Percentiles rank a stretch among this genome's conserved stretches.
Conservation (phyloP, 2,797 vertebrate genomes). For the Hydrophis major region DNA sequence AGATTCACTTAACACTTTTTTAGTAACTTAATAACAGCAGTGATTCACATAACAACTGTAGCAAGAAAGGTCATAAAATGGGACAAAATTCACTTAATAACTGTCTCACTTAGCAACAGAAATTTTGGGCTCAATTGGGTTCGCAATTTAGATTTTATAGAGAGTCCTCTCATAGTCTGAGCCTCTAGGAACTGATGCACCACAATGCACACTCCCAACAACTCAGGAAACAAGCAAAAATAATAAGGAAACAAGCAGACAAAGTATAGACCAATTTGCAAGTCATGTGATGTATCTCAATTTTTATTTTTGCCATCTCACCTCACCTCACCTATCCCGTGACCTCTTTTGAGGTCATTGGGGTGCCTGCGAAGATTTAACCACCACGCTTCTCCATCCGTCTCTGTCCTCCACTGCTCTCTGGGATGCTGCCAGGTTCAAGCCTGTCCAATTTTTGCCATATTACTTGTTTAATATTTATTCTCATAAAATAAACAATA, state of each 20-base stretch:
- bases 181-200: neutral
- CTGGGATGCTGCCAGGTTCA: too few species aligned
- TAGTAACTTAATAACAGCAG: neutral
- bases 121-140: neutral
- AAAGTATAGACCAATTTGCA: neutral
- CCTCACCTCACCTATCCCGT: too few species aligned
- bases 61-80: too few species aligned
- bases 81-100: neutral
- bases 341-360: too few species aligned
- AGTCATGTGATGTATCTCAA: neutral
- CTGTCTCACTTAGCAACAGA: neutral
- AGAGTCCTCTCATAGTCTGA: neutral
- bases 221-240: neutral
- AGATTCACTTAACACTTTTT: neutral
- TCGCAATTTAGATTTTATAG: neutral
- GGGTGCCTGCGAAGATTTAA: too few species aligned
- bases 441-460: neutral
- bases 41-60: neutral
- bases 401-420: too few species aligned
- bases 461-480: neutral
- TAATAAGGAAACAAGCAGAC: neutral
- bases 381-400: too few species aligned
- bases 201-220: neutral
- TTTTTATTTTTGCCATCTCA: neutral
- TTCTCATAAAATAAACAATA: neutral